Conservation (phyloP, 1,140 invertebrate species). For the Brachionus plicatilis region DNA sequence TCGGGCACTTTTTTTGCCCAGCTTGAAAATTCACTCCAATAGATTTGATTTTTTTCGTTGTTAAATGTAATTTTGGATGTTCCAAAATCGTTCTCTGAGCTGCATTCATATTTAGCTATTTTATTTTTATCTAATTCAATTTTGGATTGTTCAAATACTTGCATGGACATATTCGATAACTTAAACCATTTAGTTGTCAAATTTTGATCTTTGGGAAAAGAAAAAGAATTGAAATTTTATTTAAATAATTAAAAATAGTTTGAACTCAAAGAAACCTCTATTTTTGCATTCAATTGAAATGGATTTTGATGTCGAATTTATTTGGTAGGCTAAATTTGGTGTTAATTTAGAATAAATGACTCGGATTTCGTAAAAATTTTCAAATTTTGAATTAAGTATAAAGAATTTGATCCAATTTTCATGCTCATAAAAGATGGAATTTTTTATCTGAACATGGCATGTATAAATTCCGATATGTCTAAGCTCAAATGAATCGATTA, state of each 20-base stretch:
- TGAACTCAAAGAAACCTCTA: not conserved
- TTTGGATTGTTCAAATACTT: not conserved
- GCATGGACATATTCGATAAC: not conserved
- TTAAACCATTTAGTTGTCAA: not conserved
- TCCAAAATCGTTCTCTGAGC: not conserved
- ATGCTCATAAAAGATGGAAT: conserved; percentile 17
- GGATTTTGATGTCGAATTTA: not conserved
- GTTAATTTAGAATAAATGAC: conserved; percentile 6
- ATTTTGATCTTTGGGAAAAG: not conserved
- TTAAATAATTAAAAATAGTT: not conserved
- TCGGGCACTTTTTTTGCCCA: not conserved
- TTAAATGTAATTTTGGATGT: not conserved
- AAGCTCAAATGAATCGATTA: conserved; percentile 1
- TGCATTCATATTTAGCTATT: not conserved
- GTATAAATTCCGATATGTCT: not conserved
- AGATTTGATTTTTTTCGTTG: not conserved
- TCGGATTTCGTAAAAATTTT: not conserved
- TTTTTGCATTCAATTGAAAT: not conserved
- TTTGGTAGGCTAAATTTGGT: not conserved
- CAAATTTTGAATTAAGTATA: not conserved
- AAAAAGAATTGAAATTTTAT: not conserved
- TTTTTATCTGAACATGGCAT: not conserved
- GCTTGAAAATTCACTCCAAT: not conserved
- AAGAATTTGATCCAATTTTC: conserved; percentile 1
- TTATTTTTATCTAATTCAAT: not conserved